Conservation (phyloP, 2,113 vertebrate species). For the Pachycephala philippinensis region DNA sequence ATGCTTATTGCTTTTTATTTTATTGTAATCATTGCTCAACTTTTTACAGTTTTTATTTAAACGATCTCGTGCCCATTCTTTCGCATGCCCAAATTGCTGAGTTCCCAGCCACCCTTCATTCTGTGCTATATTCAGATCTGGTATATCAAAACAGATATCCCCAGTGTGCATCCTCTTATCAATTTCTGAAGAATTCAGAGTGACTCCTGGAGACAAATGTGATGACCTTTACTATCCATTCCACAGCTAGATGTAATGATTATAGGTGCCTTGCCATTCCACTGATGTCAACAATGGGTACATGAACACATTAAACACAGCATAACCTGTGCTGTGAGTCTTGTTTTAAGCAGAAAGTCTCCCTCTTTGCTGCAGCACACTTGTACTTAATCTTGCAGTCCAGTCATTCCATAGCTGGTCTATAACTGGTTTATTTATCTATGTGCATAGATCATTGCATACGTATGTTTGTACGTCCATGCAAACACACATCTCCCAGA, state of each 20-base stretch:
- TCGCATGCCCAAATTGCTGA: neutral
- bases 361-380: neutral
- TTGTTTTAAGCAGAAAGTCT: neutral
- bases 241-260: neutral
- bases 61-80: neutral
- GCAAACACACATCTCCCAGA: neutral
- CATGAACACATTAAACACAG: neutral
- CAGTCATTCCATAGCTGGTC: neutral
- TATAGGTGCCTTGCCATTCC: neutral
- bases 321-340: neutral
- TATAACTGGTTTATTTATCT: neutral
- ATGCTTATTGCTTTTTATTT: neutral
- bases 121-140: neutral
- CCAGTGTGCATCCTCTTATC: neutral
- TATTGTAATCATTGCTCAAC: neutral
- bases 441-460: neutral
- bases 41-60: neutral
- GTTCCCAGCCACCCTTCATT: neutral
- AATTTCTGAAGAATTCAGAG: neutral
- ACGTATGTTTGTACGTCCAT: neutral
- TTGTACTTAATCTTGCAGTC: neutral
- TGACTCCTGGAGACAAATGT: neutral
- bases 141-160: neutral
- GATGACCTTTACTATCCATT: neutral
- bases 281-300: neutral